phyloP scores from a whole-genome alignment of 2,113 vertebrate genomes.

The Osmerus mordax region DNA sequence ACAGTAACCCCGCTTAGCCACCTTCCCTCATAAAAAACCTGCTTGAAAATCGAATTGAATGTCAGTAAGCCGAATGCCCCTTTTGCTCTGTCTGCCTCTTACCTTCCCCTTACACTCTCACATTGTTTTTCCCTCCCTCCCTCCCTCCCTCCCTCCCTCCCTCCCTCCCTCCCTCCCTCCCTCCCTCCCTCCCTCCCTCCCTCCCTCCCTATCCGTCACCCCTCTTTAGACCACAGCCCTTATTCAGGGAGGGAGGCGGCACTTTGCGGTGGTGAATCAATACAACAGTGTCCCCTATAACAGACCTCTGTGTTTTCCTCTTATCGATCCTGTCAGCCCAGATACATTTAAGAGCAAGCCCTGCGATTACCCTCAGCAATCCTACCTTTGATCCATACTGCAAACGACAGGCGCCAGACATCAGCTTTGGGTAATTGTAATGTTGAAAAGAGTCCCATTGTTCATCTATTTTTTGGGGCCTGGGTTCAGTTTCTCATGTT shows the following conservation, averaged over 20 bases:
- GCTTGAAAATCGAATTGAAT: slow-evolving; percentile 58
- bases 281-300: slow-evolving; percentile 68
- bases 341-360: slow-evolving; percentile 61
- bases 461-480: slow-evolving; percentile 48
- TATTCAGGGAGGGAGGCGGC: slow-evolving; percentile 53
- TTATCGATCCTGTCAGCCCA: slow-evolving; percentile 68
- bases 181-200: slow-evolving; percentile 2
- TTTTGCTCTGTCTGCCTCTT: background rate
- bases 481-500: slow-evolving; percentile 24
- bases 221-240: slow-evolving; percentile 43
- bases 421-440: slow-evolving; percentile 63
- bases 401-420: slow-evolving; percentile 66
- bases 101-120: background rate
- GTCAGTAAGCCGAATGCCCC: slow-evolving; percentile 50
- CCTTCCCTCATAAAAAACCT: slow-evolving; percentile 47
- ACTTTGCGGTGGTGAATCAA: slow-evolving; percentile 66
- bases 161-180: background rate
- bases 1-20: slow-evolving; percentile 57
- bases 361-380: slow-evolving; percentile 61
- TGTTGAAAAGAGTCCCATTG: slow-evolving; percentile 46
- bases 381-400: slow-evolving; percentile 58
- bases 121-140: background rate
- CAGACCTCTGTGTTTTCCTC: slow-evolving; percentile 69
- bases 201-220: background rate
- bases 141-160: slow-evolving; percentile 5